Percentiles rank a stretch among this genome's conserved stretches.
These are phyloP conservation scores for Dryadula phaetusa DNA, from an alignment of 2,888 invertebrate genomes.

Conservation along the genomic window DNA sequence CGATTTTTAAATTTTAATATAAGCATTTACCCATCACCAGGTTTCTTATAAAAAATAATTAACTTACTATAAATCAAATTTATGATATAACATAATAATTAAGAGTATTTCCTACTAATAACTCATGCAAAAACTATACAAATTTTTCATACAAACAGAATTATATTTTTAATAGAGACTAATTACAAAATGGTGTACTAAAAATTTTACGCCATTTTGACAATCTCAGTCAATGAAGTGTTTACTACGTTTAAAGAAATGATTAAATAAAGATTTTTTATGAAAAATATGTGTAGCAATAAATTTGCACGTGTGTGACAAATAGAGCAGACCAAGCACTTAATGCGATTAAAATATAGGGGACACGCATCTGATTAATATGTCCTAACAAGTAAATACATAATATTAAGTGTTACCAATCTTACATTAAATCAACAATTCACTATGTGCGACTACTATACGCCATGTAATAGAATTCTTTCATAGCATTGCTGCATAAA, in stretches of 20 bases:
- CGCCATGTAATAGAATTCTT: conserved; percentile 81
- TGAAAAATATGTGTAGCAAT: conserved; percentile 60
- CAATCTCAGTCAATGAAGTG: conserved; percentile 34
- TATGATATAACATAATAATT: conserved; percentile 7
- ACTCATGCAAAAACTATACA: conserved; percentile 45
- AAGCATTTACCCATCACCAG: conserved; percentile 49
- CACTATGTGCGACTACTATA: conserved; percentile 84
- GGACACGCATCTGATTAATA: conserved; percentile 74
- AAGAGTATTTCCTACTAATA: conserved; percentile 27
- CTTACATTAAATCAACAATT: conserved; percentile 84
- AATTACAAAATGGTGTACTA: conserved; percentile 35
- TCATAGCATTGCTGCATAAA: conserved; percentile 85
- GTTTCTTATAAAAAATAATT: conserved; percentile 23
- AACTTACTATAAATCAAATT: conserved; percentile 11
- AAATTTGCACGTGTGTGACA: conserved; percentile 69
- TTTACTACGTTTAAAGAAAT: conserved; percentile 33
- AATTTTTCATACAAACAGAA: conserved; percentile 39
- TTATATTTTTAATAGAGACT: conserved; percentile 17
- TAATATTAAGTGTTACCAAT: conserved; percentile 82
- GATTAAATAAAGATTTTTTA: conserved; percentile 43
- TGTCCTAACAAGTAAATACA: conserved; percentile 78
- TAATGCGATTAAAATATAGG: conserved; percentile 60
- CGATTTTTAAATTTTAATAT: conserved; percentile 29
- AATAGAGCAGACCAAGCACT: conserved; percentile 74
- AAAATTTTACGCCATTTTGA: conserved; percentile 62